phyloP scores from a whole-genome alignment of 2,888 invertebrate species.

The Heliconius cydno region DNA sequence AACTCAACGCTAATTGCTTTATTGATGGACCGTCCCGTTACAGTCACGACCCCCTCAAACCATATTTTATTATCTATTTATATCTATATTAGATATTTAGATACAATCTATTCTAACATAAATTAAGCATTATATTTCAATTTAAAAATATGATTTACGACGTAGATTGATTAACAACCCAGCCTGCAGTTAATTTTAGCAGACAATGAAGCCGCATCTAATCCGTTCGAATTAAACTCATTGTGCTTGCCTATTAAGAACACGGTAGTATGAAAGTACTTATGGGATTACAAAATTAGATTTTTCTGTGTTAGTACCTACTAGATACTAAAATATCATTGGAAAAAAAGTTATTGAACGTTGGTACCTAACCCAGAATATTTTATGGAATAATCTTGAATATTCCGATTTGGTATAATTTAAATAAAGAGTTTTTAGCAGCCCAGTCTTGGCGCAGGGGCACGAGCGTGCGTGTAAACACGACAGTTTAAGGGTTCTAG shows the following conservation, averaged over 20 bases:
- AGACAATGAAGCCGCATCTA: slow-evolving; percentile 25
- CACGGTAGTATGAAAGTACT: background rate
- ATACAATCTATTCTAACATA: background rate
- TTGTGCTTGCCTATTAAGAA: slow-evolving; percentile 21
- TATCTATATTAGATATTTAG: too few species aligned
- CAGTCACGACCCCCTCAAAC: too few species aligned
- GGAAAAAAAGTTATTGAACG: too few species aligned
- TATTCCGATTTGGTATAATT: too few species aligned
- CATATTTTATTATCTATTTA: too few species aligned
- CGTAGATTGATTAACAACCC: slow-evolving; percentile 4
- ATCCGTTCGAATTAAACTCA: slow-evolving; percentile 15
- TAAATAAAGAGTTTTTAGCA: too few species aligned
- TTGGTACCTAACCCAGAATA: background rate
- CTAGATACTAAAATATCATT: too few species aligned
- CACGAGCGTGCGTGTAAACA: too few species aligned
- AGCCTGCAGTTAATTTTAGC: slow-evolving; percentile 8
- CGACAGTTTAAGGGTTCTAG: too few species aligned
- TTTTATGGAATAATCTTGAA: background rate
- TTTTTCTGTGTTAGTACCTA: background rate
- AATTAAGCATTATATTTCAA: background rate
- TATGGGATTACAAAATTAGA: background rate
- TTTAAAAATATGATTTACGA: slow-evolving; percentile 5
- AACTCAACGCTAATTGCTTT: too few species aligned
- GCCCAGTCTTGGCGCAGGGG: too few species aligned
- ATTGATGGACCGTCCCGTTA: too few species aligned